Evolutionary conservation across 2,113 vertebrate genomes (phyloP).

Genomic region (Saimiri boliviensis): DNA sequence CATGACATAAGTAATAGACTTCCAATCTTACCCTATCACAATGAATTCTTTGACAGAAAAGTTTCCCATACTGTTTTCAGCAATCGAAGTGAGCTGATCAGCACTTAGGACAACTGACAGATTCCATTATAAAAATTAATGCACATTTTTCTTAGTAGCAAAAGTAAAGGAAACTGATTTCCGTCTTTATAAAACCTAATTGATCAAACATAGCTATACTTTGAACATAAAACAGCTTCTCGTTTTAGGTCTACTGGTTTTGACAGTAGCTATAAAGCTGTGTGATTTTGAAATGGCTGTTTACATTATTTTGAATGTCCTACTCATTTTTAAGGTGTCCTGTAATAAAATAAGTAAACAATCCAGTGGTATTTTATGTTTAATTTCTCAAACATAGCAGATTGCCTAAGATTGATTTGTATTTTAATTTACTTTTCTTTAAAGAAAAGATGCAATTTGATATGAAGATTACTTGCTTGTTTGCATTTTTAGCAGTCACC

Average conservation of each 20-base stretch:
- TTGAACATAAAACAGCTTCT: conserved; percentile 45
- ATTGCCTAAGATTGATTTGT: background rate
- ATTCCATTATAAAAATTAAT: conserved; percentile 50
- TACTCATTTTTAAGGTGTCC: conserved; percentile 2
- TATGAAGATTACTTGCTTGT: background rate
- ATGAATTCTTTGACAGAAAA: conserved; percentile 71
- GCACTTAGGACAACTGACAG: conserved; percentile 62
- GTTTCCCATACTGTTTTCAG: conserved; percentile 51
- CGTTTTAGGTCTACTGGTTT: conserved; percentile 5
- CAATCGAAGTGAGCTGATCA: conserved; percentile 45
- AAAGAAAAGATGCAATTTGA: background rate
- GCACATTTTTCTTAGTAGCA: conserved; percentile 66
- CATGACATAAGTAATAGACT: conserved; percentile 72
- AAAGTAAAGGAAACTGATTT: conserved; percentile 60
- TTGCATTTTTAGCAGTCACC: background rate
- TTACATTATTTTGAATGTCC: background rate
- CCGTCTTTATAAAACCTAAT: conserved; percentile 42
- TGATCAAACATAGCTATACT: conserved; percentile 27
- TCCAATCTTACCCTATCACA: conserved; percentile 54
- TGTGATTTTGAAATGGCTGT: conserved; percentile 13
- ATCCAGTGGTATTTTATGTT: background rate
- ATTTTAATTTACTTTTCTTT: background rate
- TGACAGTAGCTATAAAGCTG: conserved; percentile 29
- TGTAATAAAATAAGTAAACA: conserved; percentile 13
- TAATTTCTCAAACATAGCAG: background rate